Percentiles rank a stretch among this genome's conserved stretches.
These are phyloP conservation scores for Parauchenoglanis punctatus DNA, from an alignment of 2,797 vertebrate genomes.

Conservation along the genomic window DNA sequence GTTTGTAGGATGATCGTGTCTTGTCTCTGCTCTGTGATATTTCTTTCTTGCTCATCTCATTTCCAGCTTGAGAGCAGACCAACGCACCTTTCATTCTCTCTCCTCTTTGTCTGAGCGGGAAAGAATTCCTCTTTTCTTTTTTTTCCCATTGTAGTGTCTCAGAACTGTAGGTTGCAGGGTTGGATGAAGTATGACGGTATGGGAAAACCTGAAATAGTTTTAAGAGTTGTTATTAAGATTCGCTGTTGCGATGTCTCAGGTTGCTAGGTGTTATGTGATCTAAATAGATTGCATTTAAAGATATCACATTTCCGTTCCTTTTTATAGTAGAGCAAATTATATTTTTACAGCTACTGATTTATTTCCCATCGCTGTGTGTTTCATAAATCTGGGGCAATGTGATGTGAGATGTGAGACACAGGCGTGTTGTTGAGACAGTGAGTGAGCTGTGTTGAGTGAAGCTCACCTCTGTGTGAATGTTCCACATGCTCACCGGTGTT, in stretches of 20 bases:
- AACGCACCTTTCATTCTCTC: not conserved
- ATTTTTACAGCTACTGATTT: too few relatives aligned
- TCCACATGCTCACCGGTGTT: not conserved
- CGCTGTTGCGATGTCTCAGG: not conserved
- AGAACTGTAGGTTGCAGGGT: not conserved
- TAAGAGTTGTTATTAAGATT: not conserved
- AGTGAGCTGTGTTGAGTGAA: not conserved
- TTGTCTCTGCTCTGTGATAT: not conserved
- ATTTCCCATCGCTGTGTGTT: not conserved
- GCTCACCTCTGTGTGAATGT: slow-evolving; percentile 2
- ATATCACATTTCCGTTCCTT: not conserved
- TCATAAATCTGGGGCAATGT: not conserved
- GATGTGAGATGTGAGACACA: not conserved
- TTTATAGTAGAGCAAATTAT: not conserved
- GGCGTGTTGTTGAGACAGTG: not conserved
- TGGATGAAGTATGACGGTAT: not conserved
- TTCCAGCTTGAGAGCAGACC: not conserved
- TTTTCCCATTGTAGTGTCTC: not conserved
- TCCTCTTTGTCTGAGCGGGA: not conserved
- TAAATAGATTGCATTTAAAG: not conserved
- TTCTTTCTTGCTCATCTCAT: not conserved
- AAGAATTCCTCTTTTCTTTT: not conserved
- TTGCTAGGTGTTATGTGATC: not conserved
- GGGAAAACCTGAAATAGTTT: not conserved
- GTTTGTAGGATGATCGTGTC: not conserved